These are phyloP conservation scores for Rosalia funebris DNA, from an alignment of 2,888 invertebrate genomes.

Conservation along the genomic window DNA sequence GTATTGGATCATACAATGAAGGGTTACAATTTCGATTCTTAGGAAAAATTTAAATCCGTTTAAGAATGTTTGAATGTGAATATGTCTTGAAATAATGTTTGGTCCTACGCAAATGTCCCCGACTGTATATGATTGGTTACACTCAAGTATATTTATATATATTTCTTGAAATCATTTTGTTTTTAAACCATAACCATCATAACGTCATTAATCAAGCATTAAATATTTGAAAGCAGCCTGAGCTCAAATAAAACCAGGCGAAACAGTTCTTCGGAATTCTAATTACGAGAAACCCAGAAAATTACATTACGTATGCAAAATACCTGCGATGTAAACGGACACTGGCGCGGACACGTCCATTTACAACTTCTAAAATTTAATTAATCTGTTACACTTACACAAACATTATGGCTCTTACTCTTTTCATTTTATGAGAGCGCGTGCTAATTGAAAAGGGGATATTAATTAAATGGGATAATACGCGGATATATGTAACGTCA, in stretches of 20 bases:
- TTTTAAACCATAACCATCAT: background rate
- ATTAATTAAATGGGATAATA: conserved; percentile 10
- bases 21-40: too few species aligned
- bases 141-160: too few species aligned
- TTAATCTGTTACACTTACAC: conserved; percentile 40
- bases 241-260: background rate
- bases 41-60: too few species aligned
- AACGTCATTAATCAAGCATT: too few species aligned
- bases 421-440: conserved; percentile 12
- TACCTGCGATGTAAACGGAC: conserved; percentile 12
- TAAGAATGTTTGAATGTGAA: too few species aligned
- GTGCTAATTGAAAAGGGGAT: conserved; percentile 14
- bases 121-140: too few species aligned
- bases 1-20: too few species aligned
- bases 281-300: background rate
- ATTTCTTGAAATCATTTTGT: too few species aligned
- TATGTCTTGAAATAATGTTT: too few species aligned
- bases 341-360: conserved; percentile 17
- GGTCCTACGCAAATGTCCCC: too few species aligned
- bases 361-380: conserved; percentile 41
- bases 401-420: conserved; percentile 28
- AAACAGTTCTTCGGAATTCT: background rate
- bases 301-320: conserved; percentile 23
- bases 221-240: background rate
- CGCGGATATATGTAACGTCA: background rate